phyloP scores from a whole-genome alignment of 2,797 vertebrate genomes.

The Taeniopygia guttata region DNA sequence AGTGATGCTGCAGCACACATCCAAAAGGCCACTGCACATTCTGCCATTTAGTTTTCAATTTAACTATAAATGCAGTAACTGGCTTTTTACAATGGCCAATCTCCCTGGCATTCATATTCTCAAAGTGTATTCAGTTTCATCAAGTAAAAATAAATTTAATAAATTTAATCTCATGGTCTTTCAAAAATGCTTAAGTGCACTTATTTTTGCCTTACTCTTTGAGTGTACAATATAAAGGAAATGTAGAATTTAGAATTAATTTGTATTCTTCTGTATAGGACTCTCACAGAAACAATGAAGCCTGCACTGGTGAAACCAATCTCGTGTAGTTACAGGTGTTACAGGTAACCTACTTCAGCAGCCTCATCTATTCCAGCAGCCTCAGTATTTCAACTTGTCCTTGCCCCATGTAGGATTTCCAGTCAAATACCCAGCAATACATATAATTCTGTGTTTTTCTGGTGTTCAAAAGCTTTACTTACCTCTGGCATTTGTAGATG shows the following conservation, averaged over 20 bases:
- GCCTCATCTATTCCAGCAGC: rapidly evolving
- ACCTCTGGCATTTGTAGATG: too few relatives aligned
- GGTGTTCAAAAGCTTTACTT: not conserved
- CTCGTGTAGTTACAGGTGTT: not conserved
- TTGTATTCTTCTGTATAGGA: not conserved
- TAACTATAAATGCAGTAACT: not conserved
- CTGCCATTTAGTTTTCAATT: not conserved
- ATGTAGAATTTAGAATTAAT: not conserved
- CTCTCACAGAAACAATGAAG: not conserved
- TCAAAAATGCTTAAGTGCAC: not conserved
- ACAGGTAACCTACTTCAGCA: not conserved
- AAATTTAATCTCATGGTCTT: not conserved
- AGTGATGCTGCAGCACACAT: too few relatives aligned
- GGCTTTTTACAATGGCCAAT: not conserved
- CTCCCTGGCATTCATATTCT: not conserved
- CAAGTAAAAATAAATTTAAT: not conserved
- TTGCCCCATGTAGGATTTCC: not conserved
- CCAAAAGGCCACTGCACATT: not conserved
- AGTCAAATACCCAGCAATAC: not conserved
- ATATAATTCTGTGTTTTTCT: not conserved
- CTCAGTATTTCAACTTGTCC: not conserved
- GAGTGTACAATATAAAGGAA: not conserved
- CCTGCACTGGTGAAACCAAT: not conserved
- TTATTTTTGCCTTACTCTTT: not conserved
- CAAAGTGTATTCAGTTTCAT: not conserved